Evolutionary conservation across 1,140 invertebrate genomes (phyloP).

Genomic region (Eurosta solidaginis): DNA sequence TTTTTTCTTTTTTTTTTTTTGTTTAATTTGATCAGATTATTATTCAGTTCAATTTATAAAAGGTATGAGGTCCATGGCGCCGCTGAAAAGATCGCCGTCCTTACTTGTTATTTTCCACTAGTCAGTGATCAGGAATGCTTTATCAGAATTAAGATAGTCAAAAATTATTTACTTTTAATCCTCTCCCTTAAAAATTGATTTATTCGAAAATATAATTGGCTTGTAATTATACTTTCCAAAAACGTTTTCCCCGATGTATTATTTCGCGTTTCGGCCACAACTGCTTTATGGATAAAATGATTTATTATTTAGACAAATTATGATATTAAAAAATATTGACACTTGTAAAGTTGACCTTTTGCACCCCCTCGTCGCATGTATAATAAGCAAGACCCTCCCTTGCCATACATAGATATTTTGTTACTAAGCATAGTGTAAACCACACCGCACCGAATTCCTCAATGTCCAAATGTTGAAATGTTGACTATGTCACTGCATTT

Average conservation of each 20-base stretch:
- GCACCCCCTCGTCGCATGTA: not conserved
- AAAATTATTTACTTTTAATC: not conserved
- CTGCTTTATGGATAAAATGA: not conserved
- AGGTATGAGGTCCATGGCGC: too few relatives aligned
- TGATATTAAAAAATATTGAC: conserved; percentile 5
- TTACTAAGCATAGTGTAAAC: not conserved
- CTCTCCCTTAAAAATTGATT: not conserved
- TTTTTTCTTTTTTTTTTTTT: too few relatives aligned
- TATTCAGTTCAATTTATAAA: too few relatives aligned
- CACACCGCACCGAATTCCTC: not conserved
- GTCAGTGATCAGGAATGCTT: not conserved
- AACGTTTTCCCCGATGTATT: too few relatives aligned
- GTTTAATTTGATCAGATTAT: too few relatives aligned
- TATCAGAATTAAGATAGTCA: not conserved
- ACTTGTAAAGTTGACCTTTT: not conserved
- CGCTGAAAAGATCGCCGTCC: too few relatives aligned
- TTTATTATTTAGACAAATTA: not conserved
- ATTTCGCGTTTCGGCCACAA: not conserved
- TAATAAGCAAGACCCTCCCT: not conserved
- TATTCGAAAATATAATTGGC: not conserved
- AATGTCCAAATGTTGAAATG: conserved; percentile 17
- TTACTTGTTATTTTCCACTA: too few relatives aligned
- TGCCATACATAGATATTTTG: not conserved
- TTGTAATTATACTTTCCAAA: too few relatives aligned
- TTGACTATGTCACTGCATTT: conserved; percentile 43